Evolutionary conservation across 2,888 invertebrate species (phyloP).

Genomic region (Hanleya hanleyi): DNA sequence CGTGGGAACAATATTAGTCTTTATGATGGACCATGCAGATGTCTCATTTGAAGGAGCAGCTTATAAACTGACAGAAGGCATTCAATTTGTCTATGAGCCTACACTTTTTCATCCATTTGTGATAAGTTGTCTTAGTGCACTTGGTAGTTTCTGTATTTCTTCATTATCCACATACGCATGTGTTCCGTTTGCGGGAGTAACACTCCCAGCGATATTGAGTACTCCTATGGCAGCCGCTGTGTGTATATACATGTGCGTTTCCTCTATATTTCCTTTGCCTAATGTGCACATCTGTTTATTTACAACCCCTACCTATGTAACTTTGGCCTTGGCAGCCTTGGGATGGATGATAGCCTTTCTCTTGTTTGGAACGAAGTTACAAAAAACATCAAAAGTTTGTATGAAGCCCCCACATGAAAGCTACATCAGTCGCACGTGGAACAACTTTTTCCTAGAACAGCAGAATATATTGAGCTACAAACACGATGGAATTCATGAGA

Average conservation of each 20-base stretch:
- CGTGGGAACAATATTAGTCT: slow-evolving; percentile 25
- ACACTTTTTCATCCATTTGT: slow-evolving; percentile 28
- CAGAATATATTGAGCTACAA: slow-evolving; percentile 42
- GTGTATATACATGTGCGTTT: slow-evolving; percentile 27
- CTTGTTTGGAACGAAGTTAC: not conserved
- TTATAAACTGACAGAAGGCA: slow-evolving; percentile 31
- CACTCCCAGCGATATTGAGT: slow-evolving; percentile 32
- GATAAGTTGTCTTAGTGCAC: slow-evolving; percentile 22
- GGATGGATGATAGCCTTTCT: slow-evolving; percentile 9
- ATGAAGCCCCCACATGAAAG: slow-evolving; percentile 45
- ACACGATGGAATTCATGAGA: slow-evolving; percentile 16
- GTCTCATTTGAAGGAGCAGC: slow-evolving; percentile 19
- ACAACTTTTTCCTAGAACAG: slow-evolving; percentile 45
- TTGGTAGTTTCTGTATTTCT: slow-evolving; percentile 32
- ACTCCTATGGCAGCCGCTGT: slow-evolving; percentile 29
- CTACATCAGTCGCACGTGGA: slow-evolving; percentile 43
- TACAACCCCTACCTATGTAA: slow-evolving; percentile 15
- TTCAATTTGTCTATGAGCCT: slow-evolving; percentile 19
- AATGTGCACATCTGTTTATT: not conserved
- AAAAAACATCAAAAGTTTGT: slow-evolving; percentile 29
- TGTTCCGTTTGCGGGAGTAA: slow-evolving; percentile 33
- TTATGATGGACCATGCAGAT: slow-evolving; percentile 23
- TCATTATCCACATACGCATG: slow-evolving; percentile 34
- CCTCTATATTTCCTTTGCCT: not conserved
- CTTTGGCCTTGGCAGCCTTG: slow-evolving; percentile 20